These are phyloP conservation scores for Tupiocoris notatus DNA, from an alignment of 2,888 invertebrate species.

Conservation along the genomic window DNA sequence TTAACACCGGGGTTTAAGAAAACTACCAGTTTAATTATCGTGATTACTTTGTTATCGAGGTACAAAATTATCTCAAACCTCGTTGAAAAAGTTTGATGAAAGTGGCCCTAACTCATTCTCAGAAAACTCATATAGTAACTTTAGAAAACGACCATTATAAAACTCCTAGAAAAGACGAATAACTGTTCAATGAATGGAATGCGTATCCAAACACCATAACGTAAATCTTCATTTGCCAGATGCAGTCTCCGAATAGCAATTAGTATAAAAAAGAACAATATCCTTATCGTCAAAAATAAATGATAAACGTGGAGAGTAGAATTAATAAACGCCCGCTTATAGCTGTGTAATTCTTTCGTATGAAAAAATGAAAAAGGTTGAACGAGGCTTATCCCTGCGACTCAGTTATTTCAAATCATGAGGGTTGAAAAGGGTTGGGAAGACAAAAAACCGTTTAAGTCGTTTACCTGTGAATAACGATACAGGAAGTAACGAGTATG, in stretches of 20 bases:
- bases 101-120: no score
- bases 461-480: constrained; percentile 25
- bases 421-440: constrained; percentile 1
- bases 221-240: constrained; percentile 28
- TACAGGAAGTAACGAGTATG: not conserved
- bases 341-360: constrained; percentile 11
- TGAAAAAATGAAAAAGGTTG: constrained; percentile 9
- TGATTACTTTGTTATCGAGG: no score
- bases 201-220: not conserved
- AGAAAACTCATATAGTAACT: no score
- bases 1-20: no score
- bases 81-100: no score
- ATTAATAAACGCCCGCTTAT: constrained; percentile 25
- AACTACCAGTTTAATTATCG: no score
- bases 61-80: no score
- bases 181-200: not conserved
- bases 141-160: no score
- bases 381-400: constrained; percentile 8
- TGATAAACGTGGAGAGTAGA: not conserved
- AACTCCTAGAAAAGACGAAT: no score
- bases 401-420: constrained; percentile 17
- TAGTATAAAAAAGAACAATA: constrained; percentile 5
- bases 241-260: not conserved
- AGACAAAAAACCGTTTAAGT: constrained; percentile 11
- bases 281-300: not conserved